Evolutionary conservation across 2,113 vertebrate genomes (phyloP), one percentile per base, ranked within the genome.

Genomic region (Pica pica): DNA sequence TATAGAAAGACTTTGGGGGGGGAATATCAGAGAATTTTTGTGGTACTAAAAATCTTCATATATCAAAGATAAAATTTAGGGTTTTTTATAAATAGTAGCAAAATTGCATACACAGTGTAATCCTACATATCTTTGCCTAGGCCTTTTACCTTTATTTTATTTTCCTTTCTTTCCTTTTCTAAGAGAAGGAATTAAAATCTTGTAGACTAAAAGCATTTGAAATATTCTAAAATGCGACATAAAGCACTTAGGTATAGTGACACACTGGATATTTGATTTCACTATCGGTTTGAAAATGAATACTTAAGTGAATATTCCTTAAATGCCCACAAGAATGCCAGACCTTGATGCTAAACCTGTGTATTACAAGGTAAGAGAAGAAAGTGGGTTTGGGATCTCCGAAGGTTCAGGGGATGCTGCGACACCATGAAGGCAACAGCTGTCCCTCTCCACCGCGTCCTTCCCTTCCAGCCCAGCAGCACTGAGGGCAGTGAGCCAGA

Each of bases 201-300:
- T 57, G 6, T 26, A 30, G 9, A 70, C 13, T 46, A 71, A 55
- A 75, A 82, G 16, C 11, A 68, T 30, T 24, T 39, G 11, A 47
- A 82, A 47, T 28, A 64, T 39, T 39, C 44, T 68, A 93, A 89
- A 93, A 64, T 11, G 18, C 14, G 83, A 39, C 7, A n/a, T n/a
- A 59, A 67, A 1, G 0, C 5, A 28, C 16, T 39, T 47, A 33
- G 4, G 1, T 27, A 22, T 10, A 46, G 52, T 1, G 8, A 33
- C 5, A 35, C 1, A 1, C 10, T 16, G 28, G 41, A 73, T 35
- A 65, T n/a, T 30, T 4, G 0, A 7, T n/a, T 76, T 76, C 20
- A 26, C 26, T 53, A 1, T 26, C 16, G 16, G 22, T 47, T 33
- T 46, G 31, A 61, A 92, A 94, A 65, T 0, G 0, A 95, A 78